Percentiles rank a stretch among this genome's conserved stretches.
These are phyloP conservation scores for Acheta domesticus DNA, from an alignment of 2,888 invertebrate species.

Conservation along the genomic window DNA sequence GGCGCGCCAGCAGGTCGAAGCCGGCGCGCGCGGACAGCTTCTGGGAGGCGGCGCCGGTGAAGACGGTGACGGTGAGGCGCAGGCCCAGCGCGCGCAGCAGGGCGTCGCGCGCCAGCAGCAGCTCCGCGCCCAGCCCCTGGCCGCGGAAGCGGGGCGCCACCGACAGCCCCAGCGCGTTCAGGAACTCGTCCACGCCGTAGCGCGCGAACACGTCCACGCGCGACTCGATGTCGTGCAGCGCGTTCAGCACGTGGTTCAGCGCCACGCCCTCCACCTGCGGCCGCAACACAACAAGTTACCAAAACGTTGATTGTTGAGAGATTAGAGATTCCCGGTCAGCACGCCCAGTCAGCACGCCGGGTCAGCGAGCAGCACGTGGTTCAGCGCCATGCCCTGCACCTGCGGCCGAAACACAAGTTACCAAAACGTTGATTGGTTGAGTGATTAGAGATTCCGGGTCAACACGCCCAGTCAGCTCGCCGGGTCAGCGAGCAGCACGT, in stretches of 20 bases:
- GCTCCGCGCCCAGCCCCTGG: constrained; percentile 49
- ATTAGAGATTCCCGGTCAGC: too few relatives aligned
- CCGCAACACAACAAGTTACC: too few relatives aligned
- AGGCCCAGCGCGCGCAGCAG: constrained; percentile 30
- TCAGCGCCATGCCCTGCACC: too few relatives aligned
- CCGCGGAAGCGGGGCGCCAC: constrained; percentile 52
- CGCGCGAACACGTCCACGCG: constrained; percentile 47
- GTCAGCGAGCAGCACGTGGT: too few relatives aligned
- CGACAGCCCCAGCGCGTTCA: constrained; percentile 53
- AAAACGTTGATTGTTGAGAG: too few relatives aligned
- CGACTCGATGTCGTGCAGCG: not conserved
- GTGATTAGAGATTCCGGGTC: too few relatives aligned
- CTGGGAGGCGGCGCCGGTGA: constrained; percentile 33
- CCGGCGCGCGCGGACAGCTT: constrained; percentile 29
- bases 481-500: too few relatives aligned
- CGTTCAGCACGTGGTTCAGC: not conserved
- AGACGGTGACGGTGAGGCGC: constrained; percentile 31
- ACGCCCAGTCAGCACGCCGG: too few relatives aligned
- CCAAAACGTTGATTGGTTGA: too few relatives aligned
- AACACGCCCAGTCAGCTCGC: too few relatives aligned
- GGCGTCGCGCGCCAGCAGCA: constrained; percentile 49
- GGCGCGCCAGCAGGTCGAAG: constrained; percentile 31
- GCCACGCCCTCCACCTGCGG: constrained; percentile 23
- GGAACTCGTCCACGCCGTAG: constrained; percentile 49
- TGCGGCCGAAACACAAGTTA: too few relatives aligned